Evolutionary conservation across 2,113 vertebrate species (phyloP).

Genomic region (Bujurquina vittata): DNA sequence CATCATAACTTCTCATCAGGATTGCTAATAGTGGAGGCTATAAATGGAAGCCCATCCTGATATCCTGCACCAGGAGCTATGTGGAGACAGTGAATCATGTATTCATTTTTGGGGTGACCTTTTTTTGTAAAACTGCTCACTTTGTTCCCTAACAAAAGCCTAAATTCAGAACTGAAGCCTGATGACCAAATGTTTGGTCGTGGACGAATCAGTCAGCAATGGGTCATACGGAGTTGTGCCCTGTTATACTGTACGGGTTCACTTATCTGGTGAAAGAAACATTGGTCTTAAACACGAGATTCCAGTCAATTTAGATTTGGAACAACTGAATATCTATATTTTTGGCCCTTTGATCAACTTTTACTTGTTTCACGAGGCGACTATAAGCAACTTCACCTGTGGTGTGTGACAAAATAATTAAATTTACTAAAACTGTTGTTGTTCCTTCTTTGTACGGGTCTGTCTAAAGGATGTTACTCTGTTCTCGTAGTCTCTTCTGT

Average conservation of each 20-base stretch:
- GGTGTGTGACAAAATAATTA: conserved; percentile 12
- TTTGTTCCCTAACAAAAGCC: not conserved
- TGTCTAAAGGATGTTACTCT: conserved; percentile 9
- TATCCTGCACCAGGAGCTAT: not conserved
- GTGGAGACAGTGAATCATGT: not conserved
- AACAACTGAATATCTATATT: not conserved
- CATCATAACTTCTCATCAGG: not conserved
- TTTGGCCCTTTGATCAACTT: not conserved
- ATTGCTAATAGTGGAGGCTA: not conserved
- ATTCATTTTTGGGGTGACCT: not conserved
- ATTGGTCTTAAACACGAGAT: conserved; percentile 10
- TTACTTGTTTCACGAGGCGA: not conserved
- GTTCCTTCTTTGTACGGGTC: conserved; percentile 18
- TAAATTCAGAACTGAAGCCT: not conserved
- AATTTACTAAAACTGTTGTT: conserved; percentile 13
- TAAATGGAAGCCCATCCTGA: not conserved
- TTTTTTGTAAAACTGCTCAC: not conserved
- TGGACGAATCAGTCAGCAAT: not conserved
- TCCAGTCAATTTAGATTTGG: conserved; percentile 5
- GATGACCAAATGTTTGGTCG: not conserved
- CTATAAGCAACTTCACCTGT: conserved; percentile 20
- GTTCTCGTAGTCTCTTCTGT: not conserved
- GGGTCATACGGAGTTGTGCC: not conserved
- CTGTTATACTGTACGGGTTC: not conserved
- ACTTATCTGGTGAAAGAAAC: not conserved